Conservation (phyloP, 2,113 vertebrate species). For the Phrynocephalus versicolor region DNA sequence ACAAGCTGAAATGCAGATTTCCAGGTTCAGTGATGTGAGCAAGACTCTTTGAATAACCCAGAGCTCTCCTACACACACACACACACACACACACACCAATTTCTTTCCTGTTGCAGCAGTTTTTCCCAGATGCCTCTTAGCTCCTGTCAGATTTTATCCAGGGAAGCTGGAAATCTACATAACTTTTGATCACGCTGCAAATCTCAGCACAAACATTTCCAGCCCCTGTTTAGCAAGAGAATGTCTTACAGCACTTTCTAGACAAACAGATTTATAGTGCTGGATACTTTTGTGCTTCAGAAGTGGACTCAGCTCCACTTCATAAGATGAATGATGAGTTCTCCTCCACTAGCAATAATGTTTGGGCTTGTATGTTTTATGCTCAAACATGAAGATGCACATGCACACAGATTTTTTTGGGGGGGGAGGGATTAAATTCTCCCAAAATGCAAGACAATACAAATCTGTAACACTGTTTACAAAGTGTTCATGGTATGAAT, state of each 20-base stretch:
- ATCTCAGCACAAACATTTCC: neutral
- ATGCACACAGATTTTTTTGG: no score
- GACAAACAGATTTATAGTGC: neutral
- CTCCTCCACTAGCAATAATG: no score
- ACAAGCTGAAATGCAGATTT: conserved; percentile 49
- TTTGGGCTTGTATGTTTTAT: no score
- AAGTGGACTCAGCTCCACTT: neutral
- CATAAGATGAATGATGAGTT: no score
- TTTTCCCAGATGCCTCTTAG: neutral
- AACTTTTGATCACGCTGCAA: neutral
- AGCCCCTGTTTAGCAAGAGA: neutral
- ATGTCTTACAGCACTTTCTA: neutral
- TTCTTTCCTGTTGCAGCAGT: neutral
- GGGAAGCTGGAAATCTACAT: neutral
- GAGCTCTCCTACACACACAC: neutral
- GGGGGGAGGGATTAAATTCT: no score
- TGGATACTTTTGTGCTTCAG: neutral
- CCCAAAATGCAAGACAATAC: no score
- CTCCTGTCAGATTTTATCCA: neutral
- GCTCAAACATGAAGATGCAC: no score
- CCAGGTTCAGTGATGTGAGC: conserved; percentile 21
- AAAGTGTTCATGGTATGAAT: no score
- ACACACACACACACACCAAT: neutral
- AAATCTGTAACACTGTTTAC: no score
- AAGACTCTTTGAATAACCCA: conserved; percentile 17